These are phyloP conservation scores for Tenthredo mesomela DNA, from an alignment of 2,888 invertebrate species.

Conservation along the genomic window DNA sequence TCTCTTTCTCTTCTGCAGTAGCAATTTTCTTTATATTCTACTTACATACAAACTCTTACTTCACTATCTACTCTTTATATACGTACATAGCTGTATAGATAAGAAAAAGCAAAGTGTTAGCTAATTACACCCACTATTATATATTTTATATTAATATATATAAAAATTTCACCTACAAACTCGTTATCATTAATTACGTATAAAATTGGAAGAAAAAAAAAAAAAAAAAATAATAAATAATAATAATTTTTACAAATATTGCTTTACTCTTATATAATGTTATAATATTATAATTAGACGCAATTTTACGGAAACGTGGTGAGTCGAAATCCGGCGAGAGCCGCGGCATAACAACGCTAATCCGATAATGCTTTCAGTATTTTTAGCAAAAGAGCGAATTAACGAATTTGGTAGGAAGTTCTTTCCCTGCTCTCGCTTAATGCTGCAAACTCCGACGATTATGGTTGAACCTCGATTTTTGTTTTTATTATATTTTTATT, in stretches of 20 bases:
- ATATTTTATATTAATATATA: no score
- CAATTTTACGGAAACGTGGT: background rate
- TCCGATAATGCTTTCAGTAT: constrained; percentile 41
- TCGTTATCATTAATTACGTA: no score
- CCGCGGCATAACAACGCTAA: constrained; percentile 45
- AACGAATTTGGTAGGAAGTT: constrained; percentile 25
- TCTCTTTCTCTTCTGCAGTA: background rate
- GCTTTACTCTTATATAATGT: background rate
- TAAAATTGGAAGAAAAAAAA: background rate
- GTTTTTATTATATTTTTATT: background rate
- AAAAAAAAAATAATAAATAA: no score
- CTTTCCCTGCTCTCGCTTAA: constrained; percentile 15
- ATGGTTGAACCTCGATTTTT: background rate
- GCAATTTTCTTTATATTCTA: background rate
- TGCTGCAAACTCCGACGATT: background rate
- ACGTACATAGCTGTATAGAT: no score
- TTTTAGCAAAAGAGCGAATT: constrained; percentile 23
- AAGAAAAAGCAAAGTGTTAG: background rate
- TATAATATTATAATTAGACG: background rate
- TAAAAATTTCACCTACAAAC: no score
- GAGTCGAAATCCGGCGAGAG: constrained; percentile 27
- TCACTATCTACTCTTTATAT: background rate
- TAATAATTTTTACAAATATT: background rate
- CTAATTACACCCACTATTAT: background rate
- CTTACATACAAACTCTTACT: background rate